A percentile compares a stretch with the other conserved stretches of the same genome.
These are phyloP conservation scores for Glyphotaelius pellucidus DNA, from an alignment of 2,888 invertebrate genomes.

Conservation along the genomic window DNA sequence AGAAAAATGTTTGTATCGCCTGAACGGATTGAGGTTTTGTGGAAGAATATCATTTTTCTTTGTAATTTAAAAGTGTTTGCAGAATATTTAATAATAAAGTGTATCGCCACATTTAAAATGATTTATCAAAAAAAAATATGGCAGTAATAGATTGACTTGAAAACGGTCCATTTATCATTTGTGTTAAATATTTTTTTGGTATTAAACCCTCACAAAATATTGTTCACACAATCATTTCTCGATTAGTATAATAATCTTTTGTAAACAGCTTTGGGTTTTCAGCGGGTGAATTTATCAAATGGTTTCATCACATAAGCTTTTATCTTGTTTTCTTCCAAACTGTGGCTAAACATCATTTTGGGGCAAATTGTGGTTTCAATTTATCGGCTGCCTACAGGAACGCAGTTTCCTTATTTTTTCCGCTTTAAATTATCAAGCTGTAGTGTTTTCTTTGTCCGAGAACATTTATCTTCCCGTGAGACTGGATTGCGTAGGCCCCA, in stretches of 20 bases:
- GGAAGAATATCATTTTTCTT: background rate
- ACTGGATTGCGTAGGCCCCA: background rate
- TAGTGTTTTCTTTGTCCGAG: slow-evolving; percentile 16
- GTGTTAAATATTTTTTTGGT: background rate
- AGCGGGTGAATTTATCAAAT: slow-evolving; percentile 17
- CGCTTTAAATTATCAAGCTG: slow-evolving; percentile 53
- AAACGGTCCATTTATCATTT: background rate
- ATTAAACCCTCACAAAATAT: background rate
- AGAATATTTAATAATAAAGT: background rate
- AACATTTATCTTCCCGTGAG: background rate
- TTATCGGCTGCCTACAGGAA: slow-evolving; percentile 48
- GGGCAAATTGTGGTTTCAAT: slow-evolving; percentile 57
- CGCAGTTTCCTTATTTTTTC: slow-evolving; percentile 31
- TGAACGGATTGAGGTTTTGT: background rate
- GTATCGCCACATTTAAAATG: background rate
- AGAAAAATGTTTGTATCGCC: background rate
- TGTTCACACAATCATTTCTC: background rate
- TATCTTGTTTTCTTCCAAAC: slow-evolving; percentile 23
- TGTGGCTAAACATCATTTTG: slow-evolving; percentile 16
- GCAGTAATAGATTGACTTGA: background rate
- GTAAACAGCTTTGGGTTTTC: background rate
- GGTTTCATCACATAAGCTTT: background rate
- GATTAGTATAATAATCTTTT: background rate
- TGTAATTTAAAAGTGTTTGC: background rate
- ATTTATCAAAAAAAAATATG: background rate